Evolutionary conservation across 2,888 invertebrate genomes (phyloP), one percentile per base, ranked within the genome.

Genomic region (Aelia acuminata): DNA sequence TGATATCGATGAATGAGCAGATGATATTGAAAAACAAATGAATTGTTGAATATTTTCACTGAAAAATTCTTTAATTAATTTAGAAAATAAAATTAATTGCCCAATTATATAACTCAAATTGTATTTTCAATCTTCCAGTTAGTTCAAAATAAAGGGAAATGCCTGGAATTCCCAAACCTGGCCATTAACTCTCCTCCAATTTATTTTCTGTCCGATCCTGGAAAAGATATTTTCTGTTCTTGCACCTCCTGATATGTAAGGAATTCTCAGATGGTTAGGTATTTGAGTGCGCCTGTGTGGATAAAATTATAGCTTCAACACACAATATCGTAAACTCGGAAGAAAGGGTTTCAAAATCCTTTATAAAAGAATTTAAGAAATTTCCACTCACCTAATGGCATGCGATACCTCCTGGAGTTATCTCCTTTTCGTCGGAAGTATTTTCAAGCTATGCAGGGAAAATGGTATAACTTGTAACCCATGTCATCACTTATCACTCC

Each of bases 141-240:
- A 63, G 63, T 63, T 63, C 15, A 18, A 4, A 63, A 63, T 63
- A 63, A 31, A 31, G 63, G 63, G 63, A 63, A 63, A 63, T 63
- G 18, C 31, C 63, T 26, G 63, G 63, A 63, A 63, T 63, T 63
- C 63, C 31, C 31, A 63, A 63, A 31, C 26, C 26, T 31, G 63
- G 5, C 63, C 63, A 63, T 63, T 63, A 63, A 63, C 63, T 63
- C 31, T 4, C 63, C 31, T 63, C 31, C 15, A 63, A 63, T 63
- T 63, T 63, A 63, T 63, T 63, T 63, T 63, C 63, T 63, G 63
- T 63, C 35, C 75, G 43, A 80, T 80, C 75, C 75, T 43, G 4
- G 75, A 39, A 22, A 31, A 80, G 75, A 80, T 80, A 80, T 80
- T 80, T 43, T 43, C 35, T 80, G 75, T 80, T 43, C 75, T 80